Percentiles rank a stretch among this genome's conserved stretches.
Evolutionary conservation across 2,113 vertebrate genomes (phyloP).

Genomic region (Oncorhynchus masou): DNA sequence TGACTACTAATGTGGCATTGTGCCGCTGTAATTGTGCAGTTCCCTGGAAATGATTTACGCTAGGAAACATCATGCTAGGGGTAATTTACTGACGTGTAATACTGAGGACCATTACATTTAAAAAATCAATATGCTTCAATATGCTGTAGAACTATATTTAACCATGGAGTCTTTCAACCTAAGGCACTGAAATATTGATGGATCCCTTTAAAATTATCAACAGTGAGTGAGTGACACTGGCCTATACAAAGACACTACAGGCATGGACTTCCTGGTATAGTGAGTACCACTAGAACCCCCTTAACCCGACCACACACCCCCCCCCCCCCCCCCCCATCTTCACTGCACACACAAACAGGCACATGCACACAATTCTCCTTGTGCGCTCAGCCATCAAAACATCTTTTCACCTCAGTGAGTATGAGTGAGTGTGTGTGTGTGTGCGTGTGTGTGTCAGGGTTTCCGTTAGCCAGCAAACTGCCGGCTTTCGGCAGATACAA

Average conservation of each 20-base stretch:
- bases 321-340: constrained; percentile 20
- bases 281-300: no score
- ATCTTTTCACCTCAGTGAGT: constrained; percentile 12
- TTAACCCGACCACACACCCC: background rate
- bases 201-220: background rate
- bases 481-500: no score
- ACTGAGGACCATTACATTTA: constrained; percentile 6
- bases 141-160: constrained; percentile 6
- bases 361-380: background rate
- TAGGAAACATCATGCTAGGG: background rate
- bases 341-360: background rate
- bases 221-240: constrained; percentile 1
- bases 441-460: background rate
- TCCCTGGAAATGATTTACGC: background rate
- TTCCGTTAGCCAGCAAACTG: no score
- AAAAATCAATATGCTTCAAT: constrained; percentile 16
- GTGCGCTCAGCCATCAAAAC: constrained; percentile 3
- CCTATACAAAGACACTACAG: background rate
- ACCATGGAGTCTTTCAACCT: constrained; percentile 1
- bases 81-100: background rate
- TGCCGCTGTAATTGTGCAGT: background rate
- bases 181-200: constrained; percentile 16
- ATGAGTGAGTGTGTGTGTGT: background rate
- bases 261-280: background rate
- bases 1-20: background rate